phyloP scores from a whole-genome alignment of 2,888 invertebrate species.

The Scaptomyza cyrtandrae region DNA sequence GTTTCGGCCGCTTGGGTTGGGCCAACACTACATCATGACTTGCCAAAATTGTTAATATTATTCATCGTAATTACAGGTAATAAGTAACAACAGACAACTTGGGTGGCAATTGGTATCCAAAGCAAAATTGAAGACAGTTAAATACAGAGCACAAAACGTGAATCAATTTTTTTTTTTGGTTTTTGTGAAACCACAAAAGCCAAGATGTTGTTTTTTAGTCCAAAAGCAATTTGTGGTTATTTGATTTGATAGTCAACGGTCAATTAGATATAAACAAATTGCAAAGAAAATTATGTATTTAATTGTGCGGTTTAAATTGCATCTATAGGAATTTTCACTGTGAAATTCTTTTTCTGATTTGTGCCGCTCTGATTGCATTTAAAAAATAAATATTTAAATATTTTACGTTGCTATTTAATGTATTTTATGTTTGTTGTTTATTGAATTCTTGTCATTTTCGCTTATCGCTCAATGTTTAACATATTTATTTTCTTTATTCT shows the following conservation, averaged over 20 bases:
- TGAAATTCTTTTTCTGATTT: not conserved
- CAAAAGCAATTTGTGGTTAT: not conserved
- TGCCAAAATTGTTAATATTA: constrained; percentile 41
- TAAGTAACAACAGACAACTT: constrained; percentile 28
- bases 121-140: constrained; percentile 37
- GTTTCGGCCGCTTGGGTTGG: not conserved
- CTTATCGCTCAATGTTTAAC: not conserved
- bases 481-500: no score
- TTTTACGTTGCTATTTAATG: not conserved
- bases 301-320: not conserved
- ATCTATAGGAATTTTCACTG: not conserved
- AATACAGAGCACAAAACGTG: constrained; percentile 24
- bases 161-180: not conserved
- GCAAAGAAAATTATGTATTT: not conserved
- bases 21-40: constrained; percentile 36
- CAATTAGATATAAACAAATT: not conserved
- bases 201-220: not conserved
- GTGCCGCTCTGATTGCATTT: not conserved
- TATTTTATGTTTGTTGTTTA: not conserved
- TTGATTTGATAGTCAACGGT: not conserved
- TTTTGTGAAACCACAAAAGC: not conserved
- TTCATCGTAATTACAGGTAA: constrained; percentile 58
- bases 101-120: constrained; percentile 33
- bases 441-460: not conserved
- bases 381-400: no score